Percentiles rank a stretch among this genome's conserved stretches.
phyloP scores from a whole-genome alignment of 2,797 vertebrate species.

The Lutjanus argentimaculatus region DNA sequence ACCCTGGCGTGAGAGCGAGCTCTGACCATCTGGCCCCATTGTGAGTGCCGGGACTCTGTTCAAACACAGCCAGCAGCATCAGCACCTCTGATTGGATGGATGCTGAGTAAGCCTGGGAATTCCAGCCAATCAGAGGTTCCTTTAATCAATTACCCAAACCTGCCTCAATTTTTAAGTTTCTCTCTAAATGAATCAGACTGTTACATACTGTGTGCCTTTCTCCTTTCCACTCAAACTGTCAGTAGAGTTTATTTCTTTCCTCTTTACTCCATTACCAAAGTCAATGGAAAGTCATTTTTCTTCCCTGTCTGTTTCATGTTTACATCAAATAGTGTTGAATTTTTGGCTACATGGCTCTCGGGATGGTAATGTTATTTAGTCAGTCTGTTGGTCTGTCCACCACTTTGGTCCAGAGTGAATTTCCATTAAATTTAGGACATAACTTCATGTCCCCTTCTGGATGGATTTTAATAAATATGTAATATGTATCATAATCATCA shows the following conservation, averaged over 20 bases:
- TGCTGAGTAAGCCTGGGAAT: conserved; percentile 39
- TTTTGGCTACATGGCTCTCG: not conserved
- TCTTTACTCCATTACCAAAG: not conserved
- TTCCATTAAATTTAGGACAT: no score
- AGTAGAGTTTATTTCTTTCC: not conserved
- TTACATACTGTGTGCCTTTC: not conserved
- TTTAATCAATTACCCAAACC: conserved; percentile 60
- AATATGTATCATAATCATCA: no score
- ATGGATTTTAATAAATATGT: not conserved
- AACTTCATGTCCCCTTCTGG: not conserved
- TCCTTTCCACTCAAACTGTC: conserved; percentile 2
- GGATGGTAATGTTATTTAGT: not conserved
- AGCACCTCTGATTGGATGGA: conserved; percentile 71
- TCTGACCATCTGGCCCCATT: conserved; percentile 86
- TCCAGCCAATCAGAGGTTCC: conserved; percentile 64
- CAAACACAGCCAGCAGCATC: conserved; percentile 73
- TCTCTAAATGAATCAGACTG: conserved; percentile 21
- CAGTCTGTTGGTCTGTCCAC: not conserved
- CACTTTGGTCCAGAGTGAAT: not conserved
- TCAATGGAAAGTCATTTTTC: not conserved
- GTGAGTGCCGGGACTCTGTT: conserved; percentile 71
- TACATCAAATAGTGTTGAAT: not conserved
- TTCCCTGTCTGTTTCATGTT: not conserved
- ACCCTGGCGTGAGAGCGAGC: conserved; percentile 83
- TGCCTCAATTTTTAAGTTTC: conserved; percentile 4